Conservation (phyloP, 2,113 vertebrate genomes). For the Gambusia affinis region DNA sequence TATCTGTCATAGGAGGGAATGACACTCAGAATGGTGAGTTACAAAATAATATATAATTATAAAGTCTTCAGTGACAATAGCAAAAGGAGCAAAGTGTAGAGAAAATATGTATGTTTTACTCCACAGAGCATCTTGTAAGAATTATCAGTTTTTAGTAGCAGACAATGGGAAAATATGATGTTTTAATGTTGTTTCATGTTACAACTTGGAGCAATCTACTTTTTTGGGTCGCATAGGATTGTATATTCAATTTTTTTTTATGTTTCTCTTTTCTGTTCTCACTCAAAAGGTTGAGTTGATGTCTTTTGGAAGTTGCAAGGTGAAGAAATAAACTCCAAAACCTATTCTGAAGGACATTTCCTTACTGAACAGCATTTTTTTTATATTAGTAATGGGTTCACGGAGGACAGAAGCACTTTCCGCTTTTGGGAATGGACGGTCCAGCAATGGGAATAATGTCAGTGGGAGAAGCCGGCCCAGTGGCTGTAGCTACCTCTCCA, state of each 20-base stretch:
- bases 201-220: not conserved
- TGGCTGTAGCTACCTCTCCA: conserved; percentile 86
- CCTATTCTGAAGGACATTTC: conserved; percentile 11
- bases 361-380: not conserved
- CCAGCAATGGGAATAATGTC: conserved; percentile 63
- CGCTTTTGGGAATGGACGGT: conserved; percentile 67
- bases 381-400: conserved; percentile 82
- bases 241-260: not conserved
- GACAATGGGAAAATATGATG: not conserved
- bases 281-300: conserved; percentile 11
- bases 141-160: not conserved
- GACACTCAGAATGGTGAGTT: conserved; percentile 71
- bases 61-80: not conserved
- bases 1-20: conserved; percentile 69
- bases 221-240: not conserved
- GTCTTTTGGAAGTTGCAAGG: not conserved
- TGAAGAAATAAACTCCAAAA: not conserved
- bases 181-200: not conserved
- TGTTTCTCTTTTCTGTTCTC: conserved; percentile 3
- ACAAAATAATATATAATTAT: conserved; percentile 7
- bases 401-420: conserved; percentile 74
- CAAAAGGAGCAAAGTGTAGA: not conserved
- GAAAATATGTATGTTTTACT: not conserved
- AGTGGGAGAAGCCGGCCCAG: conserved; percentile 69
- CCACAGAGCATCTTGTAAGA: conserved; percentile 7